A percentile compares a stretch with the other conserved stretches of the same genome.
These are phyloP conservation scores for Hemicordylus capensis DNA, from an alignment of 2,113 vertebrate genomes.

Conservation along the genomic window DNA sequence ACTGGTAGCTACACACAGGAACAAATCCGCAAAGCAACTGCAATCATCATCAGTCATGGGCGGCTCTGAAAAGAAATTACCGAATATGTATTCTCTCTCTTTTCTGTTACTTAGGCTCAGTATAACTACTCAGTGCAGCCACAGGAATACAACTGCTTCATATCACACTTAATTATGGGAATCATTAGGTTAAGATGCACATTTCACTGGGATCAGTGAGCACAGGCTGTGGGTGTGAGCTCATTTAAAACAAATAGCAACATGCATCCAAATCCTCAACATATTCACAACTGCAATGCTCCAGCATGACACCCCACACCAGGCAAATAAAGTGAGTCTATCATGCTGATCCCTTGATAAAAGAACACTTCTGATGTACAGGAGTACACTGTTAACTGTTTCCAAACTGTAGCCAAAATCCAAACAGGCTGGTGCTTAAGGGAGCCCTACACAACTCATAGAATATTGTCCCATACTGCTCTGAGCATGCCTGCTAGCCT, in stretches of 20 bases:
- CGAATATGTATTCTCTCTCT: not conserved
- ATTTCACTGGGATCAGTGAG: slow-evolving; percentile 64
- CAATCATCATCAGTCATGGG: slow-evolving; percentile 27
- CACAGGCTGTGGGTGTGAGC: slow-evolving; percentile 59
- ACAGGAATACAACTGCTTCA: slow-evolving; percentile 49
- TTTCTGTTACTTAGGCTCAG: slow-evolving; percentile 28
- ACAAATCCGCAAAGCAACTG: slow-evolving; percentile 6
- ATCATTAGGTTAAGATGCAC: slow-evolving; percentile 41
- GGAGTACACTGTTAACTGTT: not conserved
- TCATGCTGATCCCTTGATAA: not conserved
- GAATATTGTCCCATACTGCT: not conserved
- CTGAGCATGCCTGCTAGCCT: not conserved
- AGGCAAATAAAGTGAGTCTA: not conserved
- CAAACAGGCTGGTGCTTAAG: not conserved
- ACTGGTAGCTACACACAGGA: slow-evolving; percentile 38
- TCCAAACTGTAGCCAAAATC: not conserved
- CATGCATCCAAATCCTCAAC: not conserved
- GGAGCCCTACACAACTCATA: not conserved
- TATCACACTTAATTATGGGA: slow-evolving; percentile 68
- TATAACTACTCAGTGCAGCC: slow-evolving; percentile 40
- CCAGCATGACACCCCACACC: not conserved
- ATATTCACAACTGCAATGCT: not conserved
- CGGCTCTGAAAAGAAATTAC: not conserved
- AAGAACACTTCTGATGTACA: not conserved
- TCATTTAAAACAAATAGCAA: slow-evolving; percentile 72